Base-by-base conservation (phyloP, 2,113 vertebrate species). In the Chloropsis hardwickii region DNA sequence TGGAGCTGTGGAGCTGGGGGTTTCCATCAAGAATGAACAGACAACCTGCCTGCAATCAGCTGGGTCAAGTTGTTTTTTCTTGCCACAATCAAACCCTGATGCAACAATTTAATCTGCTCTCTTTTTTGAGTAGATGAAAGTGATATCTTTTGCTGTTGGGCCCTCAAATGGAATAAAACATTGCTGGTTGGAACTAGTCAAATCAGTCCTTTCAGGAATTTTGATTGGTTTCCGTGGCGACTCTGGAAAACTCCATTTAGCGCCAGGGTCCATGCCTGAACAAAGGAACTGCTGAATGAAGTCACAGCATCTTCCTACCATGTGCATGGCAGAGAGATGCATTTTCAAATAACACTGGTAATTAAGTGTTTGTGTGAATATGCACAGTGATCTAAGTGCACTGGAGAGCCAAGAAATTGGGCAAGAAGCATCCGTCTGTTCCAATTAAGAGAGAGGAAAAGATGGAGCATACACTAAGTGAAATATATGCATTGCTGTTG, bases 161-260 rank as follows among this genome's bases (percentile, higher is more conserved):
- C 66, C 40, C 65, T 66, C 56, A 90, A 91, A 94, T 74, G 51
- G 86, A 97, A 84, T 92, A 88, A 97, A 93, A 92, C 92, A 76
- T 73, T 54, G 70, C 78, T 95, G 70, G 77, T 72, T 86, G 87
- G 80, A 95, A 37, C 42, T n/a, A 92, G 74, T 83, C 69, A 94
- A 67, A 92, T 93, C 51, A 66, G 79, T 39, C 51, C 51, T 95
- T 96, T 88, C 81, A 82, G 82, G 88, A 96, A 96, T 94, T 95
- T 92, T 92, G 90, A 97, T 95, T 83, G 88, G 91, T 97, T 97
- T 90, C 96, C 70, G 73, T 96, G 85, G 91, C 88, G 92, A 96
- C 90, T 6, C 37, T 84, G 92, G 69, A 78, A 95, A 92, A 77
- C 54, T 94, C 92, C 94, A 91, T 95, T 96, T 93, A 91, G 84